These are phyloP conservation scores for Crenichthys baileyi DNA, from an alignment of 2,797 vertebrate genomes.

Conservation along the genomic window DNA sequence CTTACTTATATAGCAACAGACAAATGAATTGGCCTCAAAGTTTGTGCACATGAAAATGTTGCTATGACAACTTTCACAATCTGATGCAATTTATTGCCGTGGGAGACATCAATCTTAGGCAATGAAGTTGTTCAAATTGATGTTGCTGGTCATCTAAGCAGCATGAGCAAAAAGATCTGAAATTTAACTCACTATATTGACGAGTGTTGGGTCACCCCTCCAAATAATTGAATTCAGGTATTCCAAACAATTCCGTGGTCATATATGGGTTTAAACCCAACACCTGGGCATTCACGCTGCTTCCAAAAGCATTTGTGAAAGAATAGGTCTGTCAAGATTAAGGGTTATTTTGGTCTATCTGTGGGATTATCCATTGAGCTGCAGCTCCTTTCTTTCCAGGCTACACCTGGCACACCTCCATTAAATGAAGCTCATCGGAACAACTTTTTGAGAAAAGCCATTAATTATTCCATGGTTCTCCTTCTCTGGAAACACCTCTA, in stretches of 20 bases:
- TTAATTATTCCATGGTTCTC: too few relatives aligned
- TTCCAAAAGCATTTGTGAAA: background rate
- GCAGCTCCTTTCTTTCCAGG: background rate
- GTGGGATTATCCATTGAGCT: background rate
- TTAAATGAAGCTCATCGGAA: background rate
- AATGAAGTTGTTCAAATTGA: background rate
- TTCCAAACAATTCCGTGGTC: background rate
- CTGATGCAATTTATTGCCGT: background rate
- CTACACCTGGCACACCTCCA: background rate
- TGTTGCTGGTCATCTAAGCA: background rate
- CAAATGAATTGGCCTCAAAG: background rate
- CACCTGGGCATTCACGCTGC: background rate
- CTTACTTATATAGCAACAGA: conserved; percentile 10
- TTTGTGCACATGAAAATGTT: background rate
- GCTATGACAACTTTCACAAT: background rate
- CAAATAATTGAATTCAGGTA: background rate
- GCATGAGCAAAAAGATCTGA: background rate
- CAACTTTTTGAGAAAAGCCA: background rate
- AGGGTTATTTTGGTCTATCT: background rate
- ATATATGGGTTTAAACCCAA: background rate
- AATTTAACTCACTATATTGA: background rate
- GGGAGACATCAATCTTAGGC: background rate
- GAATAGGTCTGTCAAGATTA: background rate
- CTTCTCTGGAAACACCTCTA: too few relatives aligned
- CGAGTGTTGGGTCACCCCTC: background rate